These are phyloP conservation scores for Stenopsyche tienmushanensis DNA, from an alignment of 1,140 invertebrate species.

Conservation along the genomic window DNA sequence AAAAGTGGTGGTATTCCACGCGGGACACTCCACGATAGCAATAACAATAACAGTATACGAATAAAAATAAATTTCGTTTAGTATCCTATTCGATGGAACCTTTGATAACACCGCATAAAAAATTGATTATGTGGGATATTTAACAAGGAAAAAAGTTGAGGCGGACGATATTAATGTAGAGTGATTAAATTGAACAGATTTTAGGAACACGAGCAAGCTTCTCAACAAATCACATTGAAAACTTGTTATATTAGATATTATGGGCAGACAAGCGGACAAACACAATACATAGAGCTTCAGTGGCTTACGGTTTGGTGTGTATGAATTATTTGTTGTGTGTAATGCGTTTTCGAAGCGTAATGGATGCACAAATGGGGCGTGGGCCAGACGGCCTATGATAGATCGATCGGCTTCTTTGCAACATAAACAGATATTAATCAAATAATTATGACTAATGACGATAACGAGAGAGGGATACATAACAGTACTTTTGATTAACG, in stretches of 20 bases:
- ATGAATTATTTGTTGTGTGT: not conserved
- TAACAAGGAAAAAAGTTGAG: not conserved
- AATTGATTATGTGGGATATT: too few species aligned
- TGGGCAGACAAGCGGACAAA: too few species aligned
- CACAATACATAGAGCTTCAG: not conserved
- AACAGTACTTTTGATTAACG: not conserved
- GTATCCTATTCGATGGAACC: too few species aligned
- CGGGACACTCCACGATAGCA: too few species aligned
- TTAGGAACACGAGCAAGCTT: not conserved
- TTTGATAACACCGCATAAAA: too few species aligned
- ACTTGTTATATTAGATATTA: not conserved
- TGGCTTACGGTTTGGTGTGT: not conserved
- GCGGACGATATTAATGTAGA: constrained; percentile 15
- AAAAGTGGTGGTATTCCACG: too few species aligned
- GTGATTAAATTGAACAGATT: constrained; percentile 8
- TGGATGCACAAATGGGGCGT: constrained; percentile 10
- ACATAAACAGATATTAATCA: constrained; percentile 28
- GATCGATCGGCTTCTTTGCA: constrained; percentile 18
- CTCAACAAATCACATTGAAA: not conserved
- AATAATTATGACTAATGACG: constrained; percentile 9
- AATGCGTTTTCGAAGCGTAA: constrained; percentile 16
- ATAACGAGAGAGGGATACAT: not conserved
- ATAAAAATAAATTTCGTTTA: too few species aligned
- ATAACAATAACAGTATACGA: too few species aligned
- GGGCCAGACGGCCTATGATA: constrained; percentile 11